Conservation (phyloP, 2,113 vertebrate genomes). For the Menidia beryllina region DNA sequence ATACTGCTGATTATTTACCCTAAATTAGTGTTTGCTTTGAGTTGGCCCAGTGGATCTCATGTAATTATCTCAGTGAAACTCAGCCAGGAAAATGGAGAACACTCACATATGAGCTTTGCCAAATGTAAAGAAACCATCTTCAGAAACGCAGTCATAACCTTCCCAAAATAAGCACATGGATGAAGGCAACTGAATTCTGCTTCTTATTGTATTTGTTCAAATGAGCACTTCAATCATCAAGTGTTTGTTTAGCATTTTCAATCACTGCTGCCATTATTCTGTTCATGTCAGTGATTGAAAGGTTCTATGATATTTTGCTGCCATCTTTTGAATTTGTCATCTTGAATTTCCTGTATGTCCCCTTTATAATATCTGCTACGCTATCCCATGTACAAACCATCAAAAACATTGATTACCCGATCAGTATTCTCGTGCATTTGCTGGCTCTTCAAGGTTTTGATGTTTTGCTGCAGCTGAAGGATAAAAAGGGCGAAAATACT, state of each 20-base stretch:
- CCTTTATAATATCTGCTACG: conserved; percentile 26
- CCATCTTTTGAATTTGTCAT: conserved; percentile 49
- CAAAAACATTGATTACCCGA: conserved; percentile 52
- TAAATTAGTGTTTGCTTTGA: conserved; percentile 51
- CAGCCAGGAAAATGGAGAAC: conserved; percentile 25
- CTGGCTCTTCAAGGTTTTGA: conserved; percentile 40
- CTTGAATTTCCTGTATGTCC: conserved; percentile 35
- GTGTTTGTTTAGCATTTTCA: conserved; percentile 63
- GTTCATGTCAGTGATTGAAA: conserved; percentile 66
- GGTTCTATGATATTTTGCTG: conserved; percentile 15
- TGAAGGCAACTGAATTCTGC: conserved; percentile 31
- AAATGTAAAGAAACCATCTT: conserved; percentile 45
- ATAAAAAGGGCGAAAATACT: conserved; percentile 53
- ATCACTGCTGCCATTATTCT: conserved; percentile 56
- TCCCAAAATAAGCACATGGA: conserved; percentile 40
- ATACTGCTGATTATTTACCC: conserved; percentile 36
- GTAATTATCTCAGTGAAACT: conserved; percentile 54
- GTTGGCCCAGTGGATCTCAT: conserved; percentile 43
- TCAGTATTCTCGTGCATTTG: conserved; percentile 57
- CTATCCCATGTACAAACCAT: conserved; percentile 55
- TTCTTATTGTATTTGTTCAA: conserved; percentile 51
- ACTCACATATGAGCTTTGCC: conserved; percentile 46
- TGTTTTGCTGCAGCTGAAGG: conserved; percentile 49
- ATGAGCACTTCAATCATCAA: conserved; percentile 57
- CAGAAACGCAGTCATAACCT: conserved; percentile 49